Evolutionary conservation across 2,888 invertebrate species (phyloP).

Genomic region (Yponomeuta cagnagella): DNA sequence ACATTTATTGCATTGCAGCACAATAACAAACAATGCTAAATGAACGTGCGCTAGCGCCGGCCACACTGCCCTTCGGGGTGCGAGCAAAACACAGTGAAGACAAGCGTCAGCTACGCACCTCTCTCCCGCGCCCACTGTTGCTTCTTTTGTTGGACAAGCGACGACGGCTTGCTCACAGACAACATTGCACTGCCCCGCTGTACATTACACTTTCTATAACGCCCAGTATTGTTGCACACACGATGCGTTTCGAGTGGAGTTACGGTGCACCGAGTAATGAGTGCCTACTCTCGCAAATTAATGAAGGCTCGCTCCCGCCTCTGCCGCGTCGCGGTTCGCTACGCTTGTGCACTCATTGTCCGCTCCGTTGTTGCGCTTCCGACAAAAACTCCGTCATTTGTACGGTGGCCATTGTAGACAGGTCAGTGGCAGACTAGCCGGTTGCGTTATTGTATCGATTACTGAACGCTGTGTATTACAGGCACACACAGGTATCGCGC

Average conservation of each 20-base stretch:
- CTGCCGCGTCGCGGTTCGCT: constrained; percentile 58
- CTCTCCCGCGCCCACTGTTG: constrained; percentile 95
- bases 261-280: constrained; percentile 70
- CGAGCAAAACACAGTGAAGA: neutral
- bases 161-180: constrained; percentile 70
- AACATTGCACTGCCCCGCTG: constrained; percentile 61
- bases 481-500: constrained; percentile 18
- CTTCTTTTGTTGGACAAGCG: constrained; percentile 90
- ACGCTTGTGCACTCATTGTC: constrained; percentile 63
- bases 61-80: neutral
- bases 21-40: constrained; percentile 1
- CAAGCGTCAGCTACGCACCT: constrained; percentile 76
- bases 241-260: constrained; percentile 54
- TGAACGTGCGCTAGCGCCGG: constrained; percentile 8
- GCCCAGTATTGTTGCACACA: constrained; percentile 57
- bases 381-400: constrained; percentile 35
- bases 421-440: neutral
- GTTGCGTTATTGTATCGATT: neutral
- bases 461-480: neutral
- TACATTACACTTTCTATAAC: constrained; percentile 70
- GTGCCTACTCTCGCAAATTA: constrained; percentile 43
- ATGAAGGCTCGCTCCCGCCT: constrained; percentile 44
- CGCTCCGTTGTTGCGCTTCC: constrained; percentile 38
- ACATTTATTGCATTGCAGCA: constrained; percentile 8
- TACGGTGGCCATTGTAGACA: constrained; percentile 21